A percentile compares a stretch with the other conserved stretches of the same genome.
Conservation (phyloP, 2,797 vertebrate genomes). For the Ataeniobius toweri region DNA sequence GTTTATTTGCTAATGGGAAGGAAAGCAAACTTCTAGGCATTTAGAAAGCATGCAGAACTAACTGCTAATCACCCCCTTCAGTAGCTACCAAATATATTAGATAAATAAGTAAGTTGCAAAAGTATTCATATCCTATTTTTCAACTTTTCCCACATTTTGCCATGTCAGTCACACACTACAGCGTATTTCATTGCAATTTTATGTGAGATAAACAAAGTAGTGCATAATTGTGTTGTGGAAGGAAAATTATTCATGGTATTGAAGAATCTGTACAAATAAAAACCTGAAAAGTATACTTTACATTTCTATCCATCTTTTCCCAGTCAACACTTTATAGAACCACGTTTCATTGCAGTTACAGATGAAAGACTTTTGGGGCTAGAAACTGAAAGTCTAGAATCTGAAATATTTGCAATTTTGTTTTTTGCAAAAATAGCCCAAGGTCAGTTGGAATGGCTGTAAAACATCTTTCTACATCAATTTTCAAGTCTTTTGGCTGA, state of each 20-base stretch:
- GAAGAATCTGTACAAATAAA: not conserved
- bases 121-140: not conserved
- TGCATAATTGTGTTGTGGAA: not conserved
- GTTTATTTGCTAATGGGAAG: not conserved
- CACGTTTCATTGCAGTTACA: too few relatives aligned
- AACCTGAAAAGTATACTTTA: too few relatives aligned
- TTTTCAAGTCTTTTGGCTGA: too few relatives aligned
- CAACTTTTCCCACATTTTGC: not conserved
- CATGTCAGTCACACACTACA: not conserved
- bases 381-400: not conserved
- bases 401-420: not conserved
- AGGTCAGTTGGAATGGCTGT: too few relatives aligned
- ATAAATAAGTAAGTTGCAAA: not conserved
- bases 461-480: too few relatives aligned
- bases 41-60: conserved; percentile 1
- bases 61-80: not conserved
- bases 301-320: too few relatives aligned
- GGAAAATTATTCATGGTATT: too few relatives aligned
- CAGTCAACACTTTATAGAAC: too few relatives aligned
- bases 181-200: not conserved
- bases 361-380: too few relatives aligned
- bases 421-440: not conserved
- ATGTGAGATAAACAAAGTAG: not conserved
- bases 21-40: not conserved
- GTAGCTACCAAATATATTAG: not conserved